Evolutionary conservation across 2,888 invertebrate species (phyloP), one percentile per base, ranked within the genome.

Genomic region (Drosophila putrida): DNA sequence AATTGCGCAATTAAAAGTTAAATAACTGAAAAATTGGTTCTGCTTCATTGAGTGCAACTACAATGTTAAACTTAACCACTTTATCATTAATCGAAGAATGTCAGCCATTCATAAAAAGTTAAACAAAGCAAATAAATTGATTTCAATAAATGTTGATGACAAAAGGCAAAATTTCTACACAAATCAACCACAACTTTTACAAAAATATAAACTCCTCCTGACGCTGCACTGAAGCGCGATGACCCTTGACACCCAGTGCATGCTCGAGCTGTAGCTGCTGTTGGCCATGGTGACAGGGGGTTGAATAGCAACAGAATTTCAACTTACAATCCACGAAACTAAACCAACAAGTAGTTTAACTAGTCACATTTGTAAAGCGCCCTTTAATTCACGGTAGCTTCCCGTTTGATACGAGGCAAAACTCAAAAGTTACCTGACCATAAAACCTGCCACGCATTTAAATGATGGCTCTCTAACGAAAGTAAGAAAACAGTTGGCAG

Each of bases 361-460:
- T 38, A 71, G 31, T 50, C 43, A 25, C 47, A 31, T 33, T 46
- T 41, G 38, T 15, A 27, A 9, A 10, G 15, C n/a, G 57, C 49
- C 49, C 62, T 74, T 67, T 55, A 58, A 50, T 55, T 41, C 11
- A 25, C 43, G 57, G 46, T 43, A 62, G 61, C 53, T 75, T 61
- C 60, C 43, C 31, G 63, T 54, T 67, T 44, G 61, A 54, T 53
- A 31, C 39, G 31, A 60, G 36, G 25, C 25, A 36, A 51, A 57
- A 69, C 65, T 75, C 59, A 84, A 79, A 82, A 79, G 69, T 82
- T 82, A 73, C 67, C 76, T 73, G 71, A 43, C 51, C 73, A 88
- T 88, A 82, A 82, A 82, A 88, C 82, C 75, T 78, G 77, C 68
- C 70, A 57, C 68, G 81, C 71, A 87, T 86, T 87, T 84, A 84